Evolutionary conservation across 2,113 vertebrate species (phyloP).

Genomic region (Pterocles orientalis): DNA sequence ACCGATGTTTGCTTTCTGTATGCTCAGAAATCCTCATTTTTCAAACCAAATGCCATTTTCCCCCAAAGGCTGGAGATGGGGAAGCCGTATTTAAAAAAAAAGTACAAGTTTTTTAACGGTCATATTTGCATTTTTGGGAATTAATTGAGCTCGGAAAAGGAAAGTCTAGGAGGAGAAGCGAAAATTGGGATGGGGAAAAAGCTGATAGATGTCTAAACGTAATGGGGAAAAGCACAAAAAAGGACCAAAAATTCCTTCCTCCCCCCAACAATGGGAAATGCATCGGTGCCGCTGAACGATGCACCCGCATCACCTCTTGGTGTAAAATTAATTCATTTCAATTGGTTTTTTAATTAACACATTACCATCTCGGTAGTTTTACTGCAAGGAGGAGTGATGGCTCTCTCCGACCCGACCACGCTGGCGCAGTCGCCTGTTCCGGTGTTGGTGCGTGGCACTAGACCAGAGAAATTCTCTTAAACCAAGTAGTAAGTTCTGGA

Average conservation of each 20-base stretch:
- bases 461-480: neutral
- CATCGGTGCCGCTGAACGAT: accelerated
- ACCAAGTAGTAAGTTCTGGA: neutral
- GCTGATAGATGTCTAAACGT: neutral
- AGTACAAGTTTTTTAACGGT: neutral
- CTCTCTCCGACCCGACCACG: accelerated
- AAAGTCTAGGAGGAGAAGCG: neutral
- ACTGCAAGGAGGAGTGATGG: neutral
- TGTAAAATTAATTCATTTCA: neutral
- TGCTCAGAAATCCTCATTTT: neutral
- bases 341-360: too few species aligned
- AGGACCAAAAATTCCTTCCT: accelerated
- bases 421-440: neutral
- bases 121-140: neutral
- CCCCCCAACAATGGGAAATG: neutral
- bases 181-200: neutral
- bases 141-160: neutral
- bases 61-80: neutral
- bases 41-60: neutral
- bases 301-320: too few species aligned
- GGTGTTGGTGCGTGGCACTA: accelerated
- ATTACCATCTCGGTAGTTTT: neutral
- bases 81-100: neutral
- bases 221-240: neutral
- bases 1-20: neutral